Evolutionary conservation across 2,113 vertebrate genomes (phyloP), one percentile per base, ranked within the genome.

Genomic region (Orycteropus afer): DNA sequence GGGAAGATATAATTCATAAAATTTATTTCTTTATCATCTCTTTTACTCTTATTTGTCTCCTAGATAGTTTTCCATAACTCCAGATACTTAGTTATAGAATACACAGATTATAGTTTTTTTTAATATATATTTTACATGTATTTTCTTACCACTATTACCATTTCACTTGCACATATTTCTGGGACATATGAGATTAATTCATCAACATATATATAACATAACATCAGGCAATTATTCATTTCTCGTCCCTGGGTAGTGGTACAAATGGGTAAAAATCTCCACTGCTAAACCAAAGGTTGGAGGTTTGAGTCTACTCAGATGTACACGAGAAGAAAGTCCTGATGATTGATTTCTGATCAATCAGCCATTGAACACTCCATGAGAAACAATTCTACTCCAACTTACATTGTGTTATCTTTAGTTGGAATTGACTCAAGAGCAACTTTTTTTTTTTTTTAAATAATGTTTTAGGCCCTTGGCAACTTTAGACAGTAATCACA

Each of bases 1-100:
- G n/a, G n/a, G n/a, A n/a, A n/a, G n/a, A n/a, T n/a, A n/a, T n/a
- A n/a, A n/a, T n/a, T n/a, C n/a, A 12, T 73, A 45, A 87, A 97
- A 95, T 97, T 91, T 55, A 55, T 27, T 69, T 91, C 18, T 96
- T 78, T 76, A 34, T 12, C 0, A 51, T 23, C 1, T 74, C 17
- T n/a, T 71, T 17, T 76, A 88, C 29, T 77, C 9, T 86, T 95
- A n/a, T 93, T 86, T 96, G n/a, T 20, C 86, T 87, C 1, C 18
- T 95, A 93, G 14, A 7, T 95, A 14, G 34, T 81, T 95, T 69
- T 29, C 57, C 77, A 63, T 93, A 97, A 59, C 17, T 49, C 67
- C 40, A 85, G 22, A 55, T 22, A 83, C 2, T 6, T 20, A 32
- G 27, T 84, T 23, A 53, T 95, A 90, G 42, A 95, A 59, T 20